Base-by-base conservation (phyloP, 1,140 invertebrate species). In the Holcopasites calliopsidis region DNA sequence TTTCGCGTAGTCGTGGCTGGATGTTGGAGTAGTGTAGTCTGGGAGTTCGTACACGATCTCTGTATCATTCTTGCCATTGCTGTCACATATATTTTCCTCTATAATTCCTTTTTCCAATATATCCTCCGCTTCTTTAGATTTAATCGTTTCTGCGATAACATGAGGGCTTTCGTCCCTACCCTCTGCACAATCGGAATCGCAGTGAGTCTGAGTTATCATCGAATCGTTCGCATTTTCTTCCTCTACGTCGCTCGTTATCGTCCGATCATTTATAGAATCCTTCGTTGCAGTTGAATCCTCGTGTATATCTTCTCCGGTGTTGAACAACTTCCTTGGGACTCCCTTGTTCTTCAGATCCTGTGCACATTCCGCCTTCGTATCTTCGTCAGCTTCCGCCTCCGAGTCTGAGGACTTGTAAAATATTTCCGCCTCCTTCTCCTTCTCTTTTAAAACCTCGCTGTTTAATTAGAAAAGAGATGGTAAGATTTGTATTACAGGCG, bases 381-480 rank as follows among this genome's bases (percentile, higher is more conserved):
- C 3, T 21, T 58, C 60, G 3, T 23, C 28, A 31, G 2, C 33
- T 47, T 91, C 90, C 35, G 88, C 86, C 55, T 90, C 89, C 8
- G 90, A 91, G 73, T 91, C 90, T 6, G 88, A 89, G 11, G 90
- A 91, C 60, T 90, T 87, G 31, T 88, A 91, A 82, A 91, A 92
- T 18, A 75, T 28, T 82, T 90, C 87, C 18, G 87, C 90, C 74
- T 92, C 91, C 82, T 88, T 89, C 80, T 90, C 88, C 64, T 90
- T 91, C 71, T 90, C 89, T 65, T 89, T 81, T 4, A 90, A 74
- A 2, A 79, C 85, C 85, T 88, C 80, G 13, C 89, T 91, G 21
- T 61, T 73, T 26, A 65, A 50, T 61, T 13, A 80, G 70, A 82
- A 47, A 18, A 47, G 11, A 47, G n/a, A 77, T 40, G 23, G 23